A percentile compares a stretch with the other conserved stretches of the same genome.
Conservation (phyloP, 1,140 invertebrate species). For the Probaryconus sp. region DNA sequence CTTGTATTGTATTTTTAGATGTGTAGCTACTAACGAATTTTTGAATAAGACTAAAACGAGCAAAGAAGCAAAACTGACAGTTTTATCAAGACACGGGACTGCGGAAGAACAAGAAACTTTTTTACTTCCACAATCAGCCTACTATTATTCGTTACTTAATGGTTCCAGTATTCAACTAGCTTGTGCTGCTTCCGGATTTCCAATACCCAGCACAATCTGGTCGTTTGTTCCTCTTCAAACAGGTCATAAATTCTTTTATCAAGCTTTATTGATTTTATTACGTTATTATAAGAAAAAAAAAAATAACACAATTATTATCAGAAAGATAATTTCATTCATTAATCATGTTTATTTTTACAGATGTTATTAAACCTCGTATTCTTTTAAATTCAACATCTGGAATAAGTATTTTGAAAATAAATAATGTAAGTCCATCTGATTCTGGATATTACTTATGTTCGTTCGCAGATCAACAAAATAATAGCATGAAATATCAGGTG, state of each 20-base stretch:
- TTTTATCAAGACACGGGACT: conserved; percentile 65
- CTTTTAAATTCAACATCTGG: conserved; percentile 72
- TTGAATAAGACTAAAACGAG: conserved; percentile 78
- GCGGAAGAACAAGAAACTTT: conserved; percentile 15
- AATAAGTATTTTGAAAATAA: conserved; percentile 75
- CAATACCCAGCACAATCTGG: conserved; percentile 79
- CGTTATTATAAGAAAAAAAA: background rate
- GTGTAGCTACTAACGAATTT: conserved; percentile 75
- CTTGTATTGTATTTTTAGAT: conserved; percentile 67
- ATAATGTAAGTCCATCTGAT: conserved; percentile 74
- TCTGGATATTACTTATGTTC: conserved; percentile 82
- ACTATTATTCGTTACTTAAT: conserved; percentile 70
- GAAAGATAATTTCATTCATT: conserved; percentile 2
- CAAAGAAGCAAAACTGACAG: conserved; percentile 76
- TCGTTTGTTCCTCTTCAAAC: conserved; percentile 74
- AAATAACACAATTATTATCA: background rate
- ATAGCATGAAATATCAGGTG: conserved; percentile 77
- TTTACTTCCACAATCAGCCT: conserved; percentile 71
- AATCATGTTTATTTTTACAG: conserved; percentile 53
- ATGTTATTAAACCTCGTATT: conserved; percentile 66
- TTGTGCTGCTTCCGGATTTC: conserved; percentile 80
- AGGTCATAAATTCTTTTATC: conserved; percentile 58
- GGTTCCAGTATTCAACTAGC: conserved; percentile 76
- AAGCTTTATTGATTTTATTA: background rate
- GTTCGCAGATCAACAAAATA: conserved; percentile 65